Evolutionary conservation across 2,888 invertebrate genomes (phyloP).

Genomic region (Phengaris alcon): DNA sequence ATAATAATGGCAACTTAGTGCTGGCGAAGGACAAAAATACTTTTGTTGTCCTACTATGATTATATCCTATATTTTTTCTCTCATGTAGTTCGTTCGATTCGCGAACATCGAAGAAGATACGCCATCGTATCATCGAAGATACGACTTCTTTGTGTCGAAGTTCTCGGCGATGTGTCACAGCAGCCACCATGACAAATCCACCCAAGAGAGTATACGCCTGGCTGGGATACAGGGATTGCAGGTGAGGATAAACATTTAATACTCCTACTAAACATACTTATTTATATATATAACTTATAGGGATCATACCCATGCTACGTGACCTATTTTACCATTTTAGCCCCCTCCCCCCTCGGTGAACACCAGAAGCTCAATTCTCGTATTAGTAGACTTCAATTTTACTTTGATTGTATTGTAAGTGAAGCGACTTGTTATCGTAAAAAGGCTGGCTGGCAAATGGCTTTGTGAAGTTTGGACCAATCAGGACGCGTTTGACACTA

Average conservation of each 20-base stretch:
- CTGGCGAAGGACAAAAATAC: conserved; percentile 24
- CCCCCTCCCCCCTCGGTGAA: no score
- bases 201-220: conserved; percentile 90
- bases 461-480: no score
- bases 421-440: no score
- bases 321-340: no score
- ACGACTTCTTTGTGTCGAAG: conserved; percentile 99
- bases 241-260: conserved; percentile 54
- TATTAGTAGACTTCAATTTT: no score
- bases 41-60: background rate
- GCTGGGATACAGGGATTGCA: conserved; percentile 96
- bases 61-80: background rate
- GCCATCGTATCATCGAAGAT: conserved; percentile 98
- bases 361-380: no score
- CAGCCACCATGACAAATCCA: conserved; percentile 84
- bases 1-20: no score
- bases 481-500: no score
- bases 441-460: no score
- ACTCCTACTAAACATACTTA: background rate
- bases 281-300: no score
- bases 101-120: conserved; percentile 99
- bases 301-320: no score
- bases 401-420: no score
- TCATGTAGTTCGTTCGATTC: conserved; percentile 95
- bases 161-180: conserved; percentile 99